Base-by-base conservation (phyloP, 2,113 vertebrate genomes). In the Triplophysa dalaica region DNA sequence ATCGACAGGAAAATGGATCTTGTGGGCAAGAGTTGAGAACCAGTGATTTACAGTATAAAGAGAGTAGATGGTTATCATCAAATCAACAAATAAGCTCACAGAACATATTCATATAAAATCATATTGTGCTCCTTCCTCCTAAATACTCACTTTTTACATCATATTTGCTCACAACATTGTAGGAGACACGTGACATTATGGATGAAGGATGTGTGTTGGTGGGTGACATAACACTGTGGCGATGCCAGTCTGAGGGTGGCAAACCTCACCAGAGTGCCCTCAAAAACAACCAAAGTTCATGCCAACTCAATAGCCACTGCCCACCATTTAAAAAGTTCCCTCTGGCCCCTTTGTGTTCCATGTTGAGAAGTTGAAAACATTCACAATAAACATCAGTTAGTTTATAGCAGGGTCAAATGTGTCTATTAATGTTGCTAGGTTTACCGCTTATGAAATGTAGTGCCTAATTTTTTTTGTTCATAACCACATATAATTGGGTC, bases 181-280 rank as follows among this genome's bases (percentile, higher is more conserved):
- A 16, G n/a, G 14, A 65, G 50, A 69, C 4, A 50, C 54, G 19
- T 26, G 41, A 8, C 11, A 48, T 10, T 17, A 62, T 74, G 64
- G 56, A 76, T 33, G 73, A 29, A 24, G 68, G 41, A 73, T 79
- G 54, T 61, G 58, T 77, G 52, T 67, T 72, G 48, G 41, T 58
- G 33, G 45, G 24, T 75, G 70, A 75, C 17, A 75, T 60, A 48
- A 33, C 17, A 33, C 14, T 72, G 66, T 24, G 50, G 17, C 8
- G 33, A 50, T 70, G 45, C 24, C 19, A 41, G 63, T 66, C 38
- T 73, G 19, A 77, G 52, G 38, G 22, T 29, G 54, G 50, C 41
- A 79, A 82, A 82, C 54, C 63, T 48, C 70, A 75, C 22, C 12
- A 66, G 21, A 67, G 38, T 80, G 48, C 48, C 50, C 50, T 68